These are phyloP conservation scores for Drosophila takahashii DNA, from an alignment of 1,140 invertebrate species.

Conservation along the genomic window DNA sequence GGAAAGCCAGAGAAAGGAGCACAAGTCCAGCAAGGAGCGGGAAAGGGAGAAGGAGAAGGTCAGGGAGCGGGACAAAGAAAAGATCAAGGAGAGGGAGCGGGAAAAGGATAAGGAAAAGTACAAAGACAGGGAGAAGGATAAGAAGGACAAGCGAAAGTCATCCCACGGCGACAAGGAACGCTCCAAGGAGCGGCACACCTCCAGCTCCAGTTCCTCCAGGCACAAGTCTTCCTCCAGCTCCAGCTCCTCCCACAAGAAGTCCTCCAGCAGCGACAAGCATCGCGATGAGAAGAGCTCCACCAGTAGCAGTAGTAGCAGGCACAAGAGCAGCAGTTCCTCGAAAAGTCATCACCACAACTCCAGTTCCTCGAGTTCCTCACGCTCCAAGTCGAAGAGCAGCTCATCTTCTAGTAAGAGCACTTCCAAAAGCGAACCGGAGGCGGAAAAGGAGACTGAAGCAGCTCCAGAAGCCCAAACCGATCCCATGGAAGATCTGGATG, in stretches of 20 bases:
- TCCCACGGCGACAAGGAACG: constrained; percentile 56
- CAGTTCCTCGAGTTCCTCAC: constrained; percentile 26
- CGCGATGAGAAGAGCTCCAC: constrained; percentile 44
- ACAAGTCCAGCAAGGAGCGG: constrained; percentile 48
- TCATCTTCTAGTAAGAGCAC: constrained; percentile 37
- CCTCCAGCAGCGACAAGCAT: constrained; percentile 61
- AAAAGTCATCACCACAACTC: constrained; percentile 53
- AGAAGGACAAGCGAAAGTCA: constrained; percentile 38
- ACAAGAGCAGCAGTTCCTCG: constrained; percentile 54
- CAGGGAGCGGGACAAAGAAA: constrained; percentile 32
- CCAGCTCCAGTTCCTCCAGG: constrained; percentile 47
- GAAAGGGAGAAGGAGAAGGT: constrained; percentile 26
- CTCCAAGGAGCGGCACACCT: constrained; percentile 41
- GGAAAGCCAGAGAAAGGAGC: constrained; percentile 35
- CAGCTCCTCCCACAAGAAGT: constrained; percentile 51
- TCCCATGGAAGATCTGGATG: constrained; percentile 17
- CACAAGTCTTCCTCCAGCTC: constrained; percentile 59
- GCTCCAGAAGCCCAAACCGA: background rate
- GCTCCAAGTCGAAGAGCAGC: constrained; percentile 29
- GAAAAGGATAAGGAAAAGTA: constrained; percentile 20
- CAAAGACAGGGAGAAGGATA: constrained; percentile 1
- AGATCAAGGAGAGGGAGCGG: constrained; percentile 41
- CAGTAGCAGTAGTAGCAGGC: constrained; percentile 26
- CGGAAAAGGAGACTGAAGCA: background rate
- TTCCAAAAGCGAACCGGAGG: constrained; percentile 14